A percentile compares a stretch with the other conserved stretches of the same genome.
These are phyloP conservation scores for Calvadosia cruxmelitensis DNA, from an alignment of 30 jellyfish, hydroid and myxozoan species.

Conservation along the genomic window DNA sequence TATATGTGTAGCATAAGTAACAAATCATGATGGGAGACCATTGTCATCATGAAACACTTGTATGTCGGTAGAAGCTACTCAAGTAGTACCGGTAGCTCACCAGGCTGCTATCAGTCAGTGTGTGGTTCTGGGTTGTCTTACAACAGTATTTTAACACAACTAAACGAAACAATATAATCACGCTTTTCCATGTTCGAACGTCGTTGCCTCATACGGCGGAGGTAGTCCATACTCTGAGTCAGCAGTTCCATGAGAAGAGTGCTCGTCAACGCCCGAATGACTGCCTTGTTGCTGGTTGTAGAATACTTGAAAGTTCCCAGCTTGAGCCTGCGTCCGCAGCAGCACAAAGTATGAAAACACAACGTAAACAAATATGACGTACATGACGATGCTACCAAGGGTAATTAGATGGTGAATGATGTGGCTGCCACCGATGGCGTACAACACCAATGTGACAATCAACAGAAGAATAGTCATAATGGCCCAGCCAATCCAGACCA, in stretches of 20 bases:
- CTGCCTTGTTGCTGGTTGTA: too few relatives aligned
- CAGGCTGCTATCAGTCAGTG: too few relatives aligned
- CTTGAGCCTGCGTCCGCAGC: neutral
- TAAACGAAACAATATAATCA: too few relatives aligned
- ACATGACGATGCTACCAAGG: neutral
- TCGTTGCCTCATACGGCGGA: neutral
- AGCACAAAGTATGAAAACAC: neutral
- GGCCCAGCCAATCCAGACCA: slow-evolving; percentile 4
- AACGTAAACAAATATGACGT: neutral
- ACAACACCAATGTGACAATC: neutral
- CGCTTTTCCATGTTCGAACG: neutral
- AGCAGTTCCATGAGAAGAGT: neutral
- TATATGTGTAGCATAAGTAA: too few relatives aligned
- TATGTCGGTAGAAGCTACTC: too few relatives aligned
- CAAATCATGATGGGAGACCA: too few relatives aligned
- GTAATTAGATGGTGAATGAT: neutral
- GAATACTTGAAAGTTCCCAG: neutral
- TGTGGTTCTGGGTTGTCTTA: too few relatives aligned
- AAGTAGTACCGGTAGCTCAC: too few relatives aligned
- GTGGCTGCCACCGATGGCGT: neutral
- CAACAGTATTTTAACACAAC: too few relatives aligned
- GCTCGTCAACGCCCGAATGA: neutral
- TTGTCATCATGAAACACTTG: too few relatives aligned
- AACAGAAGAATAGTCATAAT: neutral
- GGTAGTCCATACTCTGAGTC: neutral